phyloP scores from a whole-genome alignment of 2,113 vertebrate genomes.

The chimpanzee (Pan troglodytes) region NHGRI_mPanTro3-v2.1_pri NC_072420.2:34218501-34219000 shows the following conservation, averaged over 20 bases:
- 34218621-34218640: slow-evolving; percentile 29
- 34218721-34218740: not conserved
- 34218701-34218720: not conserved
- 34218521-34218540: slow-evolving; percentile 80
- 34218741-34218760: not conserved
- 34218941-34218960: not conserved
- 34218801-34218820: not conserved
- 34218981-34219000: too few species aligned
- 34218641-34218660: slow-evolving; percentile 15
- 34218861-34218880: not conserved
- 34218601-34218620: not conserved
- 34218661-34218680: not conserved
- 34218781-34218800: accelerated
- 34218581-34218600: not conserved
- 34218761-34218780: accelerated
- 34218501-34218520: slow-evolving; percentile 82
- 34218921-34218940: not conserved
- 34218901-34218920: not conserved
- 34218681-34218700: not conserved
- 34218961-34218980: too few species aligned
- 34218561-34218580: not conserved
- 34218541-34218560: slow-evolving; percentile 64
- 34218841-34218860: not conserved
- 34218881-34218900: not conserved
- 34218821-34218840: not conserved